Evolutionary conservation across 1,140 invertebrate genomes (phyloP), one percentile per base, ranked within the genome.

Genomic region (Mesaphorura yosii): DNA sequence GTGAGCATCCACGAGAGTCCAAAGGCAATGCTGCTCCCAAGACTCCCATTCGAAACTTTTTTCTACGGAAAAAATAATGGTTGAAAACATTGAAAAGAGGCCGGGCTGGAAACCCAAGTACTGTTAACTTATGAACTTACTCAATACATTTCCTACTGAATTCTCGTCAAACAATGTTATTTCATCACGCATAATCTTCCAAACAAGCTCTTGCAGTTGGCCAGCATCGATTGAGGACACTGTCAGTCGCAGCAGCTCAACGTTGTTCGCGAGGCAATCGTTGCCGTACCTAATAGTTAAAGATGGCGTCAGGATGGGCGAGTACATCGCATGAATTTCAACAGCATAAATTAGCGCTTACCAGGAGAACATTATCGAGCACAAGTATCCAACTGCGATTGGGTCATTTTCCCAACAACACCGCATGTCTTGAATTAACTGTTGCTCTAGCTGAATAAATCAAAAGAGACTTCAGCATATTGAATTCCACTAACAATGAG

Each of bases 11-110:
- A 95, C 78, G 28, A 98, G 74, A 71, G 95, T 89, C 93, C 93
- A 98, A 7, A 97, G 76, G 67, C 89, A 95, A 66, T 88, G 86
- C 66, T 98, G 93, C 69, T 96, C 93, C 63, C 93, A 89, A 1
- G 90, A 94, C 69, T 97, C 92, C 90, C 92, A 98, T 49, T 80
- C 78, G 47, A 96, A 72, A 66, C 86, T 95, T 12, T 84, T 82
- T 59, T 82, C 86, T 65, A n/a, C n/a, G n/a, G 86, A 65, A 66
- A 87, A 73, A 12, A 25, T 6, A 50, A 48, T 7, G 42, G 17
- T 12, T 46, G 29, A 39, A 19, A 38, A 27, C 10, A 20, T 41
- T 7, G 34, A 20, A 6, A 34, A 45, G 19, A 54, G 19, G 17
- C 23, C 23, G 17, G 17, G 17, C 12, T 37, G 34, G 12, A 12